Conservation (phyloP, 2,113 vertebrate species). For the Todiramphus saurophagus region DNA sequence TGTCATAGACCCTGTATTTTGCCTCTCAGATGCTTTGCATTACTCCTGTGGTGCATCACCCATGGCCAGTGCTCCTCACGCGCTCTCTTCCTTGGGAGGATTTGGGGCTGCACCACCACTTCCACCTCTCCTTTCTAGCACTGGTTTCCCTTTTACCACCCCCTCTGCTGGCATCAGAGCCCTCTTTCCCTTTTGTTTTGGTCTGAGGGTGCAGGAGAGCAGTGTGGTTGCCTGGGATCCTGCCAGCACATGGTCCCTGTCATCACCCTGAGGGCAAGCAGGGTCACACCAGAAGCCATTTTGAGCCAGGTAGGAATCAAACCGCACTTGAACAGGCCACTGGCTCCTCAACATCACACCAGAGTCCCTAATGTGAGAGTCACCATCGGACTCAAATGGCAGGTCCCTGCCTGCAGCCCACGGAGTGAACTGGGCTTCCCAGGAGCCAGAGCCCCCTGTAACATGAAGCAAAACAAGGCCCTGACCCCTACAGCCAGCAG, state of each 20-base stretch:
- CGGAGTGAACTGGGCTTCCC: not conserved
- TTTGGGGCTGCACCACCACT: not conserved
- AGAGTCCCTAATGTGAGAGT: not conserved
- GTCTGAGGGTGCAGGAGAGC: not conserved
- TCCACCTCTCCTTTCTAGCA: not conserved
- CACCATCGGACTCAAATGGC: not conserved
- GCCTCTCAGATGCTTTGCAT: not conserved
- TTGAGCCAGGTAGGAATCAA: not conserved
- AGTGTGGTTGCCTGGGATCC: not conserved
- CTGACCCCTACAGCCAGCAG: not conserved
- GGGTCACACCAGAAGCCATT: not conserved
- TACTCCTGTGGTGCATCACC: rapidly evolving
- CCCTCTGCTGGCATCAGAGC: not conserved
- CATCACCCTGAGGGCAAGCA: not conserved
- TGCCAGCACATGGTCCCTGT: not conserved
- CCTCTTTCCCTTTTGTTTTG: not conserved
- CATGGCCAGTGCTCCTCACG: not conserved
- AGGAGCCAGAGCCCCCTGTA: rapidly evolving
- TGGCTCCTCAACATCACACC: not conserved
- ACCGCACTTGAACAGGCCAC: rapidly evolving
- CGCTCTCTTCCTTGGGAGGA: not conserved
- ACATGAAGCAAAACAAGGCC: rapidly evolving
- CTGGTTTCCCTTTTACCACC: not conserved
- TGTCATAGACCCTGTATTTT: not conserved
- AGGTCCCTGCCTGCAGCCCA: not conserved